phyloP scores from a whole-genome alignment of 2,888 invertebrate genomes.

The Leucania comma region DNA sequence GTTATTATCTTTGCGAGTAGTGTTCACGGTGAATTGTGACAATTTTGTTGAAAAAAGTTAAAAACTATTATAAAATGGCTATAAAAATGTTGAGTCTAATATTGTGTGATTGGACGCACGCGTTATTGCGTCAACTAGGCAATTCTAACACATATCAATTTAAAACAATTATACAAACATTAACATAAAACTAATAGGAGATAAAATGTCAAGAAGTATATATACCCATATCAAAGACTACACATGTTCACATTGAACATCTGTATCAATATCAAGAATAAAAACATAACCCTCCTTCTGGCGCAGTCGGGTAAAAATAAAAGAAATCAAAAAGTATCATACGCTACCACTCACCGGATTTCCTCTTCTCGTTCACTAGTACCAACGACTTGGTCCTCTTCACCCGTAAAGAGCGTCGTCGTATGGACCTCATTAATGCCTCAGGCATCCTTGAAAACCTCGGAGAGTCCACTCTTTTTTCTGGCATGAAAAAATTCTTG shows the following conservation, averaged over 20 bases:
- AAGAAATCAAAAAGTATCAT: constrained; percentile 67
- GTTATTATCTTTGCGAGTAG: constrained; percentile 31
- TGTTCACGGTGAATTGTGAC: background rate
- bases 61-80: background rate
- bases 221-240: background rate
- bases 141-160: background rate
- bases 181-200: background rate
- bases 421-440: constrained; percentile 93
- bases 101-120: background rate
- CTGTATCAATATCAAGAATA: constrained; percentile 31
- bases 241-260: constrained; percentile 18
- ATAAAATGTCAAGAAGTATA: background rate
- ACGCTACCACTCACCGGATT: constrained; percentile 94
- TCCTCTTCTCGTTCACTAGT: constrained; percentile 93
- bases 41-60: background rate
- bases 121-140: background rate
- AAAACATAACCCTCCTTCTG: too few species aligned
- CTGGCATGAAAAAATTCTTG: constrained; percentile 94
- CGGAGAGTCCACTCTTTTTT: constrained; percentile 90
- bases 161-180: background rate
- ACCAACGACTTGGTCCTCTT: constrained; percentile 94
- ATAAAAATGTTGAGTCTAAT: too few species aligned
- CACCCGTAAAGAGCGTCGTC: constrained; percentile 93
- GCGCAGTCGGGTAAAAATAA: too few species aligned
- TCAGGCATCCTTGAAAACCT: constrained; percentile 93